Evolutionary conservation across 2,888 invertebrate species (phyloP).

Genomic region (Ennomos quercinarius): DNA sequence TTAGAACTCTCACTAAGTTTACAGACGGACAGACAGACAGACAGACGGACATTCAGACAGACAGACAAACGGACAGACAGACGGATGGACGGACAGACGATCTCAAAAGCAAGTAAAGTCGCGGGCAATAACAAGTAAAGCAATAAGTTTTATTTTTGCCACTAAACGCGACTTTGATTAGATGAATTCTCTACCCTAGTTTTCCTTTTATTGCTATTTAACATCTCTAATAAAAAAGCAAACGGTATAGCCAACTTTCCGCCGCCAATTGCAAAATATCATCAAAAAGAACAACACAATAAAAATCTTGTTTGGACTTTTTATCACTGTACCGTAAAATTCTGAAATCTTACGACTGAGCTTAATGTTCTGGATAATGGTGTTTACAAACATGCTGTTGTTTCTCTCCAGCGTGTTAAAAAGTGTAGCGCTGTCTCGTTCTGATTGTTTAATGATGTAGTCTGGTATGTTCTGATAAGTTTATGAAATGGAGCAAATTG

Average conservation of each 20-base stretch:
- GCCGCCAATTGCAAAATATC: slow-evolving; percentile 24
- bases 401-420: slow-evolving; percentile 31
- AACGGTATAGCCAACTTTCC: slow-evolving; percentile 3
- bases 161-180: too few relatives aligned
- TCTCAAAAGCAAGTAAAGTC: too few relatives aligned
- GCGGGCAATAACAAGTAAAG: too few relatives aligned
- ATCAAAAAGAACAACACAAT: slow-evolving; percentile 33
- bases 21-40: too few relatives aligned
- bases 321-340: slow-evolving; percentile 37
- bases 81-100: too few relatives aligned
- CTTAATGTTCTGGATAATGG: slow-evolving; percentile 44
- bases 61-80: too few relatives aligned
- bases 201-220: slow-evolving; percentile 6
- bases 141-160: too few relatives aligned
- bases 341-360: slow-evolving; percentile 39
- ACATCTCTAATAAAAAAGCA: slow-evolving; percentile 2
- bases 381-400: slow-evolving; percentile 41
- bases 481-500: slow-evolving; percentile 10
- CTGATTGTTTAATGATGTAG: background rate
- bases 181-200: background rate
- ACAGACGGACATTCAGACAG: too few relatives aligned
- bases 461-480: slow-evolving; percentile 5
- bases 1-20: too few relatives aligned
- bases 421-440: slow-evolving; percentile 8
- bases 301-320: slow-evolving; percentile 33